These are phyloP conservation scores for Anser cygnoides DNA, from an alignment of 2,113 vertebrate species.

Conservation along the genomic window DNA sequence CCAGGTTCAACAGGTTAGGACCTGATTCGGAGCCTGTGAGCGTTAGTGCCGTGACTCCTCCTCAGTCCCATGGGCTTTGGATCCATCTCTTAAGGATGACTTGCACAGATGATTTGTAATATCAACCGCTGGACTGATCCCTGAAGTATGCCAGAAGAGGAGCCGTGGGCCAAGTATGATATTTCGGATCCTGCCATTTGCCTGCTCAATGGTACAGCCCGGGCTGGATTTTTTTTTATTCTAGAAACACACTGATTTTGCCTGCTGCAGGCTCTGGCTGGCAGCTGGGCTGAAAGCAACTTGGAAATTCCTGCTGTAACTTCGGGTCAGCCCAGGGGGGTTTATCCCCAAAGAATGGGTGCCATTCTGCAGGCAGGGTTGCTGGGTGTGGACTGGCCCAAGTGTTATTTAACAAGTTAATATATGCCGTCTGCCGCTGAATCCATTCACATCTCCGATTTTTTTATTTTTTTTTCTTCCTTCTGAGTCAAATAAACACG, in stretches of 20 bases:
- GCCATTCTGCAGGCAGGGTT: background rate
- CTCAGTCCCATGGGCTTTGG: background rate
- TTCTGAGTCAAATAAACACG: constrained; percentile 53
- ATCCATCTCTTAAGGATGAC: background rate
- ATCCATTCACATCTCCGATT: background rate
- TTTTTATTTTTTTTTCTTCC: background rate
- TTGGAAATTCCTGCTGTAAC: background rate
- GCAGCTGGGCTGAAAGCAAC: background rate
- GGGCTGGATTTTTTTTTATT: background rate
- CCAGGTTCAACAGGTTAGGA: constrained; percentile 11
- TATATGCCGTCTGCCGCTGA: background rate
- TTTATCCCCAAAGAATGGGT: background rate
- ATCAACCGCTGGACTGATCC: background rate
- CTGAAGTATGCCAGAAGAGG: background rate
- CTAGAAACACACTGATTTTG: background rate
- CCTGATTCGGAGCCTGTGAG: background rate
- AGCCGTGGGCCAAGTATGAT: background rate
- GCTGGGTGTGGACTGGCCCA: background rate
- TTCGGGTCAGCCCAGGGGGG: rapidly evolving
- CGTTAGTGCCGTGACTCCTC: background rate
- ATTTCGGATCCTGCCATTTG: background rate
- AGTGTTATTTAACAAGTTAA: background rate
- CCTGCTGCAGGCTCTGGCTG: background rate
- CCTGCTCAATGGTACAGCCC: background rate
- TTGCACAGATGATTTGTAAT: background rate